Evolutionary conservation across 2,113 vertebrate genomes (phyloP), one percentile per base, ranked within the genome.

Genomic region (Phrynocephalus versicolor): DNA sequence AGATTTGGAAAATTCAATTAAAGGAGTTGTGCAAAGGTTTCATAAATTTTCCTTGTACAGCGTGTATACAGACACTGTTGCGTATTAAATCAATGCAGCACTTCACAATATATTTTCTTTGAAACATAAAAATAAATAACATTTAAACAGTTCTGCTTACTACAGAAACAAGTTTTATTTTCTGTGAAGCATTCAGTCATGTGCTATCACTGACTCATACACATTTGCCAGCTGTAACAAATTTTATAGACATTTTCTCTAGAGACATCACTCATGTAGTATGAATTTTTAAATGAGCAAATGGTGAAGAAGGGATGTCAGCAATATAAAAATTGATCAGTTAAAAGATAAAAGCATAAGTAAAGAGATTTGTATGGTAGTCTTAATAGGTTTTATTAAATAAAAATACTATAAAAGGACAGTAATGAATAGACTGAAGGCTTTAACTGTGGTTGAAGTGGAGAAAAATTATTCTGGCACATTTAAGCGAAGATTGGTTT

Each of bases 1-100:
- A 99, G 98, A 99, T 99, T 99, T 99, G 98, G 99, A 99, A 99
- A 99, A 99, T 99, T 99, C 98, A 99, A 99, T 99, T 99, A 99
- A 99, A 99, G 97, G 97, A 98, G 97, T 99, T 99, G 98, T 98
- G 98, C 98, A 99, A 99, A 99, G 98, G 97, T 99, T 99, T 98
- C 98, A 99, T 99, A 99, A 99, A 99, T 99, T 97, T 96, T 96
- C 97, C 96, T 89, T 80, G 96, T 95, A 94, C 96, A 94, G 97
- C 96, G 92, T 95, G 95, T 97, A 97, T 97, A 96, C 96, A 98
- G 98, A 98, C 98, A 96, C 96, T 96, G 98, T 97, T 98, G 98
- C 93, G 97, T 97, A 97, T 98, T 97, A 97, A 99, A 99, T 99
- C 99, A 99, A 98, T 98, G 98, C 97, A 97, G 96, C 97, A 96